A percentile compares a stretch with the other conserved stretches of the same genome.
Evolutionary conservation across 2,797 vertebrate species (phyloP).

Genomic region (Malacoraja senta): DNA sequence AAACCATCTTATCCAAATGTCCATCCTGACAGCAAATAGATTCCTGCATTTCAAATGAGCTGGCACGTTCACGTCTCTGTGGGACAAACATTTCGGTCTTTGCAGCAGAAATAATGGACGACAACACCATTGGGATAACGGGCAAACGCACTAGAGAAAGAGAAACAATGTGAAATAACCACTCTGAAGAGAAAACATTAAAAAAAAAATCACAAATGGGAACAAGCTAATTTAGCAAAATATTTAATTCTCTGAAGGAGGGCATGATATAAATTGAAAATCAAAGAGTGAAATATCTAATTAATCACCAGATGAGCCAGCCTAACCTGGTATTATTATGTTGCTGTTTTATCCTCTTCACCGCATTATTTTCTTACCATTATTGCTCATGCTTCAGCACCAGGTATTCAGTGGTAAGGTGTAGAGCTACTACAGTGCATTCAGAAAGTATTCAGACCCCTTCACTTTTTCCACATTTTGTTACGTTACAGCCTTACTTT

Average conservation of each 20-base stretch:
- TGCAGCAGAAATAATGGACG: constrained; percentile 98
- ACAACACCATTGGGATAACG: constrained; percentile 91
- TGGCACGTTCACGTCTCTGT: constrained; percentile 53
- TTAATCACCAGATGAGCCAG: neutral
- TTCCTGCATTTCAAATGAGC: constrained; percentile 41
- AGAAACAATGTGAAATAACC: neutral
- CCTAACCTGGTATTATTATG: neutral
- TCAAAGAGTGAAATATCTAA: neutral
- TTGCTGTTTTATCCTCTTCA: neutral
- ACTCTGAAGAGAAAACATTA: neutral
- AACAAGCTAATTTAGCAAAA: neutral
- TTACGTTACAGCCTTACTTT: no score
- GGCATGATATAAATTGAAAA: neutral
- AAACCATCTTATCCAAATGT: neutral
- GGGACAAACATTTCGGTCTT: constrained; percentile 72
- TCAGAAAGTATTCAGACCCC: no score
- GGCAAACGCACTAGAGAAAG: constrained; percentile 78
- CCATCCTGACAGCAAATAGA: neutral
- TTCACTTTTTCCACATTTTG: no score
- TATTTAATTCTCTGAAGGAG: neutral
- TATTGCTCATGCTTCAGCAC: neutral
- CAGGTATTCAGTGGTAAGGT: neutral
- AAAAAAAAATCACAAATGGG: neutral
- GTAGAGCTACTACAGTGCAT: no score
- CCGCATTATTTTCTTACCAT: neutral